These are phyloP conservation scores for Heliconius hewitsoni DNA, from an alignment of 1,140 invertebrate species.

Conservation along the genomic window DNA sequence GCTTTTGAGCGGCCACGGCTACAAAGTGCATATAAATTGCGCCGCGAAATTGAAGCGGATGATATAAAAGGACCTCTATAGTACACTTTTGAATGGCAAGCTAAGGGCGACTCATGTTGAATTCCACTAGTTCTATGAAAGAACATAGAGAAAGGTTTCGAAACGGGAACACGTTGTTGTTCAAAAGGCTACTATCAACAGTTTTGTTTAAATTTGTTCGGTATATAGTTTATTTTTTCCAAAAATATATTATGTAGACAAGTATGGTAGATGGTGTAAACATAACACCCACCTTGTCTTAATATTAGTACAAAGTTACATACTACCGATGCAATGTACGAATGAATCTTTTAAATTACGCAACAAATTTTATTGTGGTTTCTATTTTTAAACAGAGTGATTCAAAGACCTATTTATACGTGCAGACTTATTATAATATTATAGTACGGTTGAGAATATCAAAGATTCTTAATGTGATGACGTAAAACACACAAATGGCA, in stretches of 20 bases:
- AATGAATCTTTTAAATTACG: no score
- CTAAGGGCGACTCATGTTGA: slow-evolving; percentile 57
- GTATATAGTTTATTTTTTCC: not conserved
- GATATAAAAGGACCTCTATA: slow-evolving; percentile 64
- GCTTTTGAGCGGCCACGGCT: slow-evolving; percentile 65
- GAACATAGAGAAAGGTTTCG: slow-evolving; percentile 48
- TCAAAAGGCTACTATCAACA: slow-evolving; percentile 41
- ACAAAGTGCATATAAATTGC: slow-evolving; percentile 81
- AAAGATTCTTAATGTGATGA: no score
- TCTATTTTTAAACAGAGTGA: no score
- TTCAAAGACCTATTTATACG: no score
- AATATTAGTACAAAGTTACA: no score
- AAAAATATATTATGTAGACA: not conserved
- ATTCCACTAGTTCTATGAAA: slow-evolving; percentile 61
- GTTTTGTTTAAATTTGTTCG: slow-evolving; percentile 2
- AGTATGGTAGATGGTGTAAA: no score
- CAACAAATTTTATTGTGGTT: no score
- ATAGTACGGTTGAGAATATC: no score
- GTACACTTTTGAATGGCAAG: slow-evolving; percentile 63
- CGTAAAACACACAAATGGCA: no score
- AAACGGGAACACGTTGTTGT: slow-evolving; percentile 41
- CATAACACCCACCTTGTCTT: no score
- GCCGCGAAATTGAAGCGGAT: slow-evolving; percentile 69
- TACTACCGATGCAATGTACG: no score
- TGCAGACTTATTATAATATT: no score